Conservation (phyloP, 2,888 invertebrate genomes). For the Clanis bilineata region DNA sequence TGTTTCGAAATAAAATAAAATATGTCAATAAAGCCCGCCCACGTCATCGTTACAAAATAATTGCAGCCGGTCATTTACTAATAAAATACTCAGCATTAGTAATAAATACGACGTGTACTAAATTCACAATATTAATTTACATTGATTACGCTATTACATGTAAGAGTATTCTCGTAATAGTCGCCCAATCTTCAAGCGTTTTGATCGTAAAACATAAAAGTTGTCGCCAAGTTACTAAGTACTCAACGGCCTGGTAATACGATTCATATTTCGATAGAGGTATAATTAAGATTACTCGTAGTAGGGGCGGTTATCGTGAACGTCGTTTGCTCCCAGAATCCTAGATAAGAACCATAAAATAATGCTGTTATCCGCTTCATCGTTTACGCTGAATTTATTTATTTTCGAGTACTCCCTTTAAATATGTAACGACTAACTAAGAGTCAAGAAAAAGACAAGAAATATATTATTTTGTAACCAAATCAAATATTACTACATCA, state of each 20-base stretch:
- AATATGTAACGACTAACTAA: neutral
- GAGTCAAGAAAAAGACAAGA: neutral
- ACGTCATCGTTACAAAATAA: neutral
- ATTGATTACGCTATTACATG: neutral
- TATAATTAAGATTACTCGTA: conserved; percentile 23
- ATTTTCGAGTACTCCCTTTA: neutral
- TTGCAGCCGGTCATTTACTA: neutral
- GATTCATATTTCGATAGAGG: conserved; percentile 22
- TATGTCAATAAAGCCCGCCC: neutral
- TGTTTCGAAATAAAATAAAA: neutral
- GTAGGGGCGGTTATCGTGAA: conserved; percentile 22
- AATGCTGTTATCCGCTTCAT: conserved; percentile 19
- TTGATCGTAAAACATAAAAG: conserved; percentile 25
- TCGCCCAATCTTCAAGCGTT: conserved; percentile 25
- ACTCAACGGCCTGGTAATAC: conserved; percentile 20
- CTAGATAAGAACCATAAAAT: conserved; percentile 25
- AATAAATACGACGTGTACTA: neutral
- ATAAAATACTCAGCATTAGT: neutral
- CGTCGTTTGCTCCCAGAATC: conserved; percentile 26
- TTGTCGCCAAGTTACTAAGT: conserved; percentile 21
- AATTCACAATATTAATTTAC: conserved; percentile 3
- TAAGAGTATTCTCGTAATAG: conserved; percentile 22
- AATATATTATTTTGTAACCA: neutral
- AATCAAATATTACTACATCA: too few species aligned
- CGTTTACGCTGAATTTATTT: conserved; percentile 6